Base-by-base conservation (phyloP, 2,888 invertebrate genomes). In the Lymantria monacha region DNA sequence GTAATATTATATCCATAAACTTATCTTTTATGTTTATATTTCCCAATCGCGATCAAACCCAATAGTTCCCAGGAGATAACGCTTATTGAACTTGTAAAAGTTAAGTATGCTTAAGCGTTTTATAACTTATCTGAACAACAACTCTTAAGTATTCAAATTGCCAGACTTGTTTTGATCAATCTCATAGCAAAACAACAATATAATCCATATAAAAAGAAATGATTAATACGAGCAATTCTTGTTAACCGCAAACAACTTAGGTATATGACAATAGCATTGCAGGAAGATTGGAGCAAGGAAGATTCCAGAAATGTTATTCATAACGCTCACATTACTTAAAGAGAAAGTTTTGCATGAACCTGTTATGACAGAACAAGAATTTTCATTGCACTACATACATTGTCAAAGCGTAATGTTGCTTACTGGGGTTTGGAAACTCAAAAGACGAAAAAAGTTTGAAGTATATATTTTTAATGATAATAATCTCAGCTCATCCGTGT, bases 91-190 rank as follows among this genome's bases (percentile, higher is more conserved):
- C 5, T 5, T 42, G 12, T 43, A 13, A 33, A 44, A 33, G 30
- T 30, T 30, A 43, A 43, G 22, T 22, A 7, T 12, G 2, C 8
- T 1, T 7, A 30, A 43, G 1, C 22, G 22, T 30, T 30, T 42
- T 42, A 42, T 30, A 30, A 43, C 22, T 42, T 40, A 2, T 9
- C 30, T 9, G 42, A 44, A 36, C 30, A 43, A 43, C 42, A 33
- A 3, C 9, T 33, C 10, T 33, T 33, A 41, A 22, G 13, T 49
- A 56, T 49, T 55, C 30, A 55, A 64, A 55, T 55, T 50, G 13
- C 15, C 46, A 10, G 30, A 51, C 42, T 52, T 53, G 55, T 64
- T 64, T 63, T 61, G 49, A 57, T 59, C 55, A 55, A 53, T 55
- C 15, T 38, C 9, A 10, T 22, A 48, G 57, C 12, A 42, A 55